phyloP scores from a whole-genome alignment of 1,140 invertebrate species.

The Nymphalis io region DNA sequence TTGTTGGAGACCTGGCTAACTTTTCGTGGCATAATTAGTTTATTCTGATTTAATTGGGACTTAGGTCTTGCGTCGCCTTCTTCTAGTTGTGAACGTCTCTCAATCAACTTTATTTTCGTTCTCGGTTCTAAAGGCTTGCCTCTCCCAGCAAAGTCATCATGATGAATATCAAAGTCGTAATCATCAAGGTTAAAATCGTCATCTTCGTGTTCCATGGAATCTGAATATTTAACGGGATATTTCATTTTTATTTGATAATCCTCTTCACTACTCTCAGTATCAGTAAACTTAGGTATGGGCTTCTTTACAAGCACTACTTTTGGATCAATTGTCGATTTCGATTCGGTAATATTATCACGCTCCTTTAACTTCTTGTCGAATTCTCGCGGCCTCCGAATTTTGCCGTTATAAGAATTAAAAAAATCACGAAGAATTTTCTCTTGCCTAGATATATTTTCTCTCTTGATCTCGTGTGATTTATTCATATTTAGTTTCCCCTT shows the following conservation, averaged over 20 bases:
- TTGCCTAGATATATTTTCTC: slow-evolving; percentile 21
- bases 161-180: slow-evolving; percentile 70
- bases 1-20: slow-evolving; percentile 24
- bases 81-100: slow-evolving; percentile 14
- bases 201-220: slow-evolving; percentile 66
- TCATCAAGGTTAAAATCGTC: slow-evolving; percentile 71
- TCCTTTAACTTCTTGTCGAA: slow-evolving; percentile 19
- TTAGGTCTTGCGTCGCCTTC: slow-evolving; percentile 17
- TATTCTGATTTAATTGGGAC: slow-evolving; percentile 7
- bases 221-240: slow-evolving; percentile 39
- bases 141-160: slow-evolving; percentile 65
- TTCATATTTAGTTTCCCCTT: slow-evolving; percentile 17
- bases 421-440: slow-evolving; percentile 14
- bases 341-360: slow-evolving; percentile 26
- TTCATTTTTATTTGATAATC: slow-evolving; percentile 52
- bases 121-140: slow-evolving; percentile 60
- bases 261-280: slow-evolving; percentile 51
- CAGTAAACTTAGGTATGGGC: slow-evolving; percentile 63
- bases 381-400: slow-evolving; percentile 28
- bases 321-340: slow-evolving; percentile 13
- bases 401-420: slow-evolving; percentile 31
- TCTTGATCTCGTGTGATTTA: slow-evolving; percentile 12
- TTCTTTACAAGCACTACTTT: slow-evolving; percentile 54
- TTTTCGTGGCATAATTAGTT: slow-evolving; percentile 5
- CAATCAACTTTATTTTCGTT: slow-evolving; percentile 40